Conservation (phyloP, 92 coral and sea anemone species). For the Siderastrea siderea region DNA sequence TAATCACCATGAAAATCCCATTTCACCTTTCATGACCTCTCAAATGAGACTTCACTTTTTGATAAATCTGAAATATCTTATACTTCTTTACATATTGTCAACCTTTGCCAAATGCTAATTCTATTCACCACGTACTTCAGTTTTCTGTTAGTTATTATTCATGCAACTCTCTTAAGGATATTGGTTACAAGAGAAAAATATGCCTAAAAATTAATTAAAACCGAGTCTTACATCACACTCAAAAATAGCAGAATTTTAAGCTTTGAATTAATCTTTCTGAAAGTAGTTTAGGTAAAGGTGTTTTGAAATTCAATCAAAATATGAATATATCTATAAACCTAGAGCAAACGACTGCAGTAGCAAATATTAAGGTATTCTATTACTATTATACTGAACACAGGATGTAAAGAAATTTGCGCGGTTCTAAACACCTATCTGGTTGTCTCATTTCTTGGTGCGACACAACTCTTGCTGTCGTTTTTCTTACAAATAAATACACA, state of each 20-base stretch:
- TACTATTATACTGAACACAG: not conserved
- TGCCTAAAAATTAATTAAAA: not conserved
- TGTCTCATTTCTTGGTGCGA: not conserved
- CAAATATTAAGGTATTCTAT: not conserved
- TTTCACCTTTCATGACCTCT: constrained; percentile 5
- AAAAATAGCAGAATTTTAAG: not conserved
- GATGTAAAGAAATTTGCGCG: not conserved
- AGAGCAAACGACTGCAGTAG: not conserved
- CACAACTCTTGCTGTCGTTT: not conserved
- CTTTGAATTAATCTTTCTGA: not conserved
- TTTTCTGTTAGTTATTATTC: not conserved
- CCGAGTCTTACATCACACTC: not conserved
- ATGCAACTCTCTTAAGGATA: not conserved
- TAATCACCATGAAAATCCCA: not conserved
- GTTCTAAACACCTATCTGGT: not conserved
- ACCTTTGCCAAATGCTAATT: not conserved
- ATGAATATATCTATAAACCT: not conserved
- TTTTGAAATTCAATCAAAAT: not conserved
- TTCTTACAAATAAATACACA: not conserved
- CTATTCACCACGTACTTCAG: not conserved
- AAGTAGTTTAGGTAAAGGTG: not conserved
- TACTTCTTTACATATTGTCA: not conserved
- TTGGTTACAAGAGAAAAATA: not conserved
- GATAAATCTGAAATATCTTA: not conserved
- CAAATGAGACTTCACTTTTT: not conserved